Percentiles rank a stretch among this genome's conserved stretches.
These are phyloP conservation scores for Sander lucioperca DNA, from an alignment of 2,113 vertebrate genomes.

Conservation along the genomic window DNA sequence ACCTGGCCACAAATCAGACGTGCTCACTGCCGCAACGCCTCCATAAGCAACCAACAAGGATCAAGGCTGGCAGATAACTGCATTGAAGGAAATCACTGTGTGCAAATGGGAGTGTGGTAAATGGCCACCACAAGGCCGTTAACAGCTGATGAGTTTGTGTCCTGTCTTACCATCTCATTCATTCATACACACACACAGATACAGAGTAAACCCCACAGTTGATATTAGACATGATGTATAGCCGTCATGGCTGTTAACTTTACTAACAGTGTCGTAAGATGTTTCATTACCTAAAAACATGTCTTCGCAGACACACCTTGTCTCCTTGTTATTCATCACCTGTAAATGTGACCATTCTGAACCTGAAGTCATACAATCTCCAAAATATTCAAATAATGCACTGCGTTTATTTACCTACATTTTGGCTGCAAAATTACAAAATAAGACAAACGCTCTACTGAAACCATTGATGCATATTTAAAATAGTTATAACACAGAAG, in stretches of 20 bases:
- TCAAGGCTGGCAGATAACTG: conserved; percentile 53
- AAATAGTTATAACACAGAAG: too few species aligned
- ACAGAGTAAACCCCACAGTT: conserved; percentile 11
- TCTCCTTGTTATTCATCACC: not conserved
- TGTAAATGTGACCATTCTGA: not conserved
- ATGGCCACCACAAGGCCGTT: conserved; percentile 27
- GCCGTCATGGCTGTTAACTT: not conserved
- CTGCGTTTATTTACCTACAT: not conserved
- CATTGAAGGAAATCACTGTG: not conserved
- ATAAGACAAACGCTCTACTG: too few species aligned
- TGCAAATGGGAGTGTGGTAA: not conserved
- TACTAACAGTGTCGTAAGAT: not conserved
- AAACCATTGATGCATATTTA: too few species aligned
- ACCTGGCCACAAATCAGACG: conserved; percentile 65
- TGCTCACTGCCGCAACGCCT: conserved; percentile 23
- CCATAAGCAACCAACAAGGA: conserved; percentile 27
- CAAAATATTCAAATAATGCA: not conserved
- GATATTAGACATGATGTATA: not conserved
- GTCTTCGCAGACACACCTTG: not conserved
- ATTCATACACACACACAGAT: not conserved
- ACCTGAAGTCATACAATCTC: not conserved
- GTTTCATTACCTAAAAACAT: not conserved
- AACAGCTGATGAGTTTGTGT: conserved; percentile 34
- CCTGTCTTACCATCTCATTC: not conserved
- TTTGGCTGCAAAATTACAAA: too few species aligned